phyloP scores from a whole-genome alignment of 1,140 invertebrate species.

The Laodelphax striatellus region DNA sequence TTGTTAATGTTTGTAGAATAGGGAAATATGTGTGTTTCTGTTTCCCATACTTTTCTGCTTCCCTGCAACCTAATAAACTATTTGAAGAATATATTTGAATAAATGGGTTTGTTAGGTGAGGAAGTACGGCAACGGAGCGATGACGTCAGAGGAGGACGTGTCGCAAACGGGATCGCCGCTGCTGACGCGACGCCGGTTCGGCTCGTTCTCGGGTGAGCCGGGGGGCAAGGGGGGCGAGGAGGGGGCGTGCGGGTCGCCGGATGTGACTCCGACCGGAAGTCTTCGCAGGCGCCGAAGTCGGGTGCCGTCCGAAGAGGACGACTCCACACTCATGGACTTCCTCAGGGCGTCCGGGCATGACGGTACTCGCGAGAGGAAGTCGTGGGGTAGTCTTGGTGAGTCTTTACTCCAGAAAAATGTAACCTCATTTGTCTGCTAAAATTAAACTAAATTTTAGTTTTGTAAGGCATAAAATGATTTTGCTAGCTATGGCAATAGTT shows the following conservation, averaged over 20 bases:
- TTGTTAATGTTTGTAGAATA: no score
- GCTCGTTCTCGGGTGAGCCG: conserved; percentile 47
- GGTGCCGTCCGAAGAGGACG: conserved; percentile 72
- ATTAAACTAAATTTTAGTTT: no score
- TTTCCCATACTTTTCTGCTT: no score
- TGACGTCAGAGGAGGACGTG: conserved; percentile 48
- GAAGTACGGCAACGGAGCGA: conserved; percentile 37
- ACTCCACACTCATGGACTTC: conserved; percentile 76
- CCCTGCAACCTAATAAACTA: no score
- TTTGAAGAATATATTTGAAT: no score
- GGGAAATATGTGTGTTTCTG: no score
- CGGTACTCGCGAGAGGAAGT: conserved; percentile 63
- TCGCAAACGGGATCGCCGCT: conserved; percentile 53
- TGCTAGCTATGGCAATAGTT: no score
- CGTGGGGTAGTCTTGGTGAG: conserved; percentile 68
- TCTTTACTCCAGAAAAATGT: no score
- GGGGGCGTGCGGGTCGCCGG: conserved; percentile 24
- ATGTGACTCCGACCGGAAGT: conserved; percentile 81
- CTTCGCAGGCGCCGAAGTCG: conserved; percentile 65
- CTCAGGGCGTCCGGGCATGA: conserved; percentile 60
- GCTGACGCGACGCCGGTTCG: conserved; percentile 48
- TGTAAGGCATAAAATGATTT: no score
- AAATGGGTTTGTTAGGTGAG: conserved; percentile 33
- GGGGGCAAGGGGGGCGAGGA: conserved; percentile 36
- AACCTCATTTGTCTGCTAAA: no score